Percentiles rank a stretch among this genome's conserved stretches.
These are phyloP conservation scores for Tautogolabrus adspersus DNA, from an alignment of 2,113 vertebrate species.

Conservation along the genomic window DNA sequence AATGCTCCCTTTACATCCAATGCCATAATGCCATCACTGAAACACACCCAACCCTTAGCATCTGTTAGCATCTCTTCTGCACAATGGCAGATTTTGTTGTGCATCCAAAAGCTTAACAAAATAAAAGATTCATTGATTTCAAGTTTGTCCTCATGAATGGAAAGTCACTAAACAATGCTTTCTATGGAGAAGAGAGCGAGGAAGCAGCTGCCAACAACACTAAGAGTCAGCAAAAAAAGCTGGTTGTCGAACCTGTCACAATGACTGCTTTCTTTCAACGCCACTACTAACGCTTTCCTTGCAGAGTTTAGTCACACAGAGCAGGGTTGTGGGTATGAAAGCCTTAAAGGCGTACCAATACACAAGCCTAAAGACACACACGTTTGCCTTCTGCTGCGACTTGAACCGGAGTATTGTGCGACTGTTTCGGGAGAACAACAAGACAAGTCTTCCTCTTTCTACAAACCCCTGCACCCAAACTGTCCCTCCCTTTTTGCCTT, in stretches of 20 bases:
- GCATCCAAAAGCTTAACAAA: neutral
- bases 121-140: neutral
- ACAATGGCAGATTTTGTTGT: neutral
- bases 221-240: slow-evolving; percentile 48
- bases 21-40: neutral
- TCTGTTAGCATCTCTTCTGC: slow-evolving; percentile 1
- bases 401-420: slow-evolving; percentile 69
- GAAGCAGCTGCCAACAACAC: slow-evolving; percentile 64
- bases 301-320: slow-evolving; percentile 68
- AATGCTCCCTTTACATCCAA: neutral
- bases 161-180: slow-evolving; percentile 40
- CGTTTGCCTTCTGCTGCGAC: slow-evolving; percentile 71
- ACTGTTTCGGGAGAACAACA: slow-evolving; percentile 62
- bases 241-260: slow-evolving; percentile 69
- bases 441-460: slow-evolving; percentile 76
- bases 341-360: slow-evolving; percentile 61
- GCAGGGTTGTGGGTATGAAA: slow-evolving; percentile 57
- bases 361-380: slow-evolving; percentile 62
- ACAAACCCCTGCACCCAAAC: slow-evolving; percentile 47
- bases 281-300: slow-evolving; percentile 53
- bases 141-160: slow-evolving; percentile 18
- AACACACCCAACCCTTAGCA: neutral
- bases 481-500: slow-evolving; percentile 61
- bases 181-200: slow-evolving; percentile 36
- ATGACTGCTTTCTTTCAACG: slow-evolving; percentile 61